Evolutionary conservation across 2,797 vertebrate genomes (phyloP).

Genomic region (Channallabes apus): DNA sequence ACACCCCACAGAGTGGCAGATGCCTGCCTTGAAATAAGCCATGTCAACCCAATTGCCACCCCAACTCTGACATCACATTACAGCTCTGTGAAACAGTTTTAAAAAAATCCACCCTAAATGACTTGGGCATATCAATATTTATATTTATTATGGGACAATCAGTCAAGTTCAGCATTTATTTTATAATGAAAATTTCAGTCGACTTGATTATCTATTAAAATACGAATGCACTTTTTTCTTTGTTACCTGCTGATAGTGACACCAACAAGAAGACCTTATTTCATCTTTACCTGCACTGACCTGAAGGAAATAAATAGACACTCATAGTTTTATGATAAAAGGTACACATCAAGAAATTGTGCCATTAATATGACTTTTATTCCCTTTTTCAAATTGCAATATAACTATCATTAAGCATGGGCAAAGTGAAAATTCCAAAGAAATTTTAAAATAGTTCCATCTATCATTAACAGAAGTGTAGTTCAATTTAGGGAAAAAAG

Average conservation of each 20-base stretch:
- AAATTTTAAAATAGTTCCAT: too few species aligned
- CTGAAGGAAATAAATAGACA: too few species aligned
- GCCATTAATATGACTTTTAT: too few species aligned
- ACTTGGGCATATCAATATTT: background rate
- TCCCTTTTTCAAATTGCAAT: too few species aligned
- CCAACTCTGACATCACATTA: background rate
- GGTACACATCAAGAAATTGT: too few species aligned
- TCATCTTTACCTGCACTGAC: background rate
- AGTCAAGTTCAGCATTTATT: background rate
- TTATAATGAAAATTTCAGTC: background rate
- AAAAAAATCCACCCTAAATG: background rate
- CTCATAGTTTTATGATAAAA: too few species aligned
- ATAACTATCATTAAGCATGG: too few species aligned
- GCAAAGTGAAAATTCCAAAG: too few species aligned
- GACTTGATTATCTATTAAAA: background rate
- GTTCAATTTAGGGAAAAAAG: too few species aligned
- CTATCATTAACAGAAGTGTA: too few species aligned
- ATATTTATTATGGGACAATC: background rate
- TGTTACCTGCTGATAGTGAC: background rate
- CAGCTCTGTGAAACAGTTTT: background rate
- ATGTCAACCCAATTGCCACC: slow-evolving; percentile 8
- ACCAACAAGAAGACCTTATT: background rate
- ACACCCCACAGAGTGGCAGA: slow-evolving; percentile 15
- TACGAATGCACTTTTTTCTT: background rate
- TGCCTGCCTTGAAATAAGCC: slow-evolving; percentile 8